Evolutionary conservation across 2,888 invertebrate genomes (phyloP), one percentile per base, ranked within the genome.

Genomic region (Erebia palarica): DNA sequence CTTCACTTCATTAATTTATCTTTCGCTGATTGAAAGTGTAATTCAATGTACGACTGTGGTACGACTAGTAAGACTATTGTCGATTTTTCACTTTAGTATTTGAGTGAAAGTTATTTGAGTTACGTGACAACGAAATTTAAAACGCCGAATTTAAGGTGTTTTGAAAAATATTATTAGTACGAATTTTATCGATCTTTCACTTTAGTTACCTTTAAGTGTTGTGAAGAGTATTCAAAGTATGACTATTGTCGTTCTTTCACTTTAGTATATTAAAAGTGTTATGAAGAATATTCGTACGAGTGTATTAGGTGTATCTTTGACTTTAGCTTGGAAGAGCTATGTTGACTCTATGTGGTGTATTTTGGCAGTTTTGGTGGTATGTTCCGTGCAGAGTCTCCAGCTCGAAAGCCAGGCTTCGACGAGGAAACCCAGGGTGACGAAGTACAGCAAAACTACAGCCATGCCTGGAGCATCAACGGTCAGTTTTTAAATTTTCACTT

Each of bases 401-500:
- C 82, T 95, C 79, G 94, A 94, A 81, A 94, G 93, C 75, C 93
- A 94, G 81, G 94, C 94, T 59, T 94, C 95, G 42, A 95, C 95
- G 10, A 89, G 94, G 77, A 95, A 94, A 81, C 96, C 96, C 44
- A 92, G 96, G 80, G 93, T 95, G 74, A 95, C 95, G 61, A 95
- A 95, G 85, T 95, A 95, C 79, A 95, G 95, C 83, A 94, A 95
- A 78, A 95, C 92, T 0, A 93, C 93, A 3, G 75, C 82, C 3
- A 84, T 89, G 11, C 93, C 93, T 7, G 92, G 92, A 0, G 92
- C 86, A 1, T 86, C 92, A 3, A 91, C 91, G 83, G 93, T 93
- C 75, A 86, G 86, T 78, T 27, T 1, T 57, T 27, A 4, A 5
- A 18, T 18, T 66, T 49, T 49, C 8, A 47, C 3, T 47, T 47